phyloP scores from a whole-genome alignment of 2,888 invertebrate species.

The Polymixis lichenea region DNA sequence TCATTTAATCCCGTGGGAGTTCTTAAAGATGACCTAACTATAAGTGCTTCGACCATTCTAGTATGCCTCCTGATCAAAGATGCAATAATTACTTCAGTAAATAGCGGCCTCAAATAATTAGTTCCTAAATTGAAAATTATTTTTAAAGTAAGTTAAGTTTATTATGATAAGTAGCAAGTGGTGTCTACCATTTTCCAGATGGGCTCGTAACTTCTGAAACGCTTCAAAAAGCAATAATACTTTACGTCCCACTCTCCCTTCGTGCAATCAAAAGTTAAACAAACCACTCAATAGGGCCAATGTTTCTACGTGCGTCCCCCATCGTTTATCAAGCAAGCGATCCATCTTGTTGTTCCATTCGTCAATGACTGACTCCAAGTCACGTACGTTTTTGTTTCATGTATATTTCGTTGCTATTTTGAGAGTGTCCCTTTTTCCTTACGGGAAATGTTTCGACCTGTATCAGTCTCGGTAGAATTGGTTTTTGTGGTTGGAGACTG shows the following conservation, averaged over 20 bases:
- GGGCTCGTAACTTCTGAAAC: background rate
- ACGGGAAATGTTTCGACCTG: slow-evolving; percentile 7
- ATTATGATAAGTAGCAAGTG: background rate
- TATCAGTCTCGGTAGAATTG: slow-evolving; percentile 20
- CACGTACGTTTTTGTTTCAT: slow-evolving; percentile 63
- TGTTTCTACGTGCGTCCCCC: slow-evolving; percentile 71
- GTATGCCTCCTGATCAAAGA: background rate
- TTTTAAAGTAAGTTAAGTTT: no score
- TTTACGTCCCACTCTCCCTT: slow-evolving; percentile 1
- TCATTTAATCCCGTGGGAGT: background rate
- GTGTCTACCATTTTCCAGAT: background rate
- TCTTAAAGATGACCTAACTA: no score
- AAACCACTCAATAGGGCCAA: slow-evolving; percentile 40
- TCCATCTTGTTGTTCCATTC: slow-evolving; percentile 83
- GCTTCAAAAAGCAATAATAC: background rate
- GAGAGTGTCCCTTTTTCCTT: slow-evolving; percentile 29
- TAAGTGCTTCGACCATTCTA: background rate
- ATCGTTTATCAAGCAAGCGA: slow-evolving; percentile 82
- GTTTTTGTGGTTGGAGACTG: slow-evolving; percentile 19
- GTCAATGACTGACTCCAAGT: slow-evolving; percentile 72
- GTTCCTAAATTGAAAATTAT: no score
- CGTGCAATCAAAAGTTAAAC: slow-evolving; percentile 45
- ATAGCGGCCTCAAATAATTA: background rate
- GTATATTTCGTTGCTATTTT: slow-evolving; percentile 42
- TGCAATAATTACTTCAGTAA: background rate